A percentile compares a stretch with the other conserved stretches of the same genome.
Evolutionary conservation across 2,797 vertebrate genomes (phyloP).

Genomic region (Acanthis flammea): DNA sequence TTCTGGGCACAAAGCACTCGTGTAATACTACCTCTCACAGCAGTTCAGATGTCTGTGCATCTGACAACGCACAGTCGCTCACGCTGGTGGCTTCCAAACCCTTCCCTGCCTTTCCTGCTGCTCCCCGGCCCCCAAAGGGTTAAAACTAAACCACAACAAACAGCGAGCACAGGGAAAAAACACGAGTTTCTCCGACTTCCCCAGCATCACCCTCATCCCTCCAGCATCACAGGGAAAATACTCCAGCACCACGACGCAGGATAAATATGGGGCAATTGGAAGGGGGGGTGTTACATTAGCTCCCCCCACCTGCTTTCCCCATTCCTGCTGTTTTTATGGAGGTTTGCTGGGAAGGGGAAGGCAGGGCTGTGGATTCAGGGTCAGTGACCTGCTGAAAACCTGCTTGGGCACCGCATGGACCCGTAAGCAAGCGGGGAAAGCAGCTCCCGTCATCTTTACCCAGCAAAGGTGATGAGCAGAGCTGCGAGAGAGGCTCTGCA

Average conservation of each 20-base stretch:
- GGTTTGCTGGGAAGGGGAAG: neutral
- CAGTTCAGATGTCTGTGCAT: slow-evolving; percentile 27
- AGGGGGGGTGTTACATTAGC: neutral
- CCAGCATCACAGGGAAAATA: neutral
- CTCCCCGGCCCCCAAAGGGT: neutral
- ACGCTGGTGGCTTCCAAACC: neutral
- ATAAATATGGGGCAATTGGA: neutral
- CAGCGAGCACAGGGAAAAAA: neutral
- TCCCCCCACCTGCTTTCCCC: neutral
- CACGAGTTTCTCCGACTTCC: slow-evolving; percentile 32
- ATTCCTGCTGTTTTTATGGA: neutral
- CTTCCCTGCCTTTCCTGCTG: neutral
- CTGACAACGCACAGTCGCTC: neutral
- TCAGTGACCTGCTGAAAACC: neutral
- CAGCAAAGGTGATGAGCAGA: slow-evolving; percentile 2
- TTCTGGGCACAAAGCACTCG: slow-evolving; percentile 25
- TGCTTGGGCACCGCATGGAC: neutral
- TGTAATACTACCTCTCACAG: slow-evolving; percentile 42
- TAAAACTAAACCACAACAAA: slow-evolving; percentile 64
- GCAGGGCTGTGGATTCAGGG: neutral
- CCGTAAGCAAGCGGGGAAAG: neutral
- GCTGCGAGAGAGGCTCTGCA: slow-evolving; percentile 4
- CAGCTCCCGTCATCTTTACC: neutral
- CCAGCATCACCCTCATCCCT: neutral
- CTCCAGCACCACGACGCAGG: neutral